Evolutionary conservation across 2,113 vertebrate genomes (phyloP), one percentile per base, ranked within the genome.

Genomic region (Halcyon senegalensis): DNA sequence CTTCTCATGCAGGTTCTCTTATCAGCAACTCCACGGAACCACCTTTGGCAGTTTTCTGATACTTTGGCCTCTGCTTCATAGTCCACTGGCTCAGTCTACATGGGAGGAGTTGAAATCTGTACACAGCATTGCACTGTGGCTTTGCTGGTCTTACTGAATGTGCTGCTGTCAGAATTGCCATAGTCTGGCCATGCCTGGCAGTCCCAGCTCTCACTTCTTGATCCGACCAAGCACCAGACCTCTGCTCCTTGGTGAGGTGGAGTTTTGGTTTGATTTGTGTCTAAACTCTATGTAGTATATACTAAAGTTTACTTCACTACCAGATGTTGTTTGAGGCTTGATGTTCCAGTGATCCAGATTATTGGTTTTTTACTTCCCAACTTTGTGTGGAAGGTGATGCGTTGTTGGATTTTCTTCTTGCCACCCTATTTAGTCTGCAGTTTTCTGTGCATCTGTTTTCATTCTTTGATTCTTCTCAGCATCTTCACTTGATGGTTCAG

Each of bases 111-210:
- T 87, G 87, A 75, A 68, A 25, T 84, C 39, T 81, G 23, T 33
- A 1, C 10, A n/a, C 67, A 28, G 1, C n/a, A 46, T 70, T 50
- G 31, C 2, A 0, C 14, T 0, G 0, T 81, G 46, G 39, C 51
- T 81, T 59, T 87, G 75, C 90, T 84, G 84, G n/a, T 76, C 30
- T 56, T 6, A 6, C 53, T 48, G 1, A 0, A 10, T 43, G 33
- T 46, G 43, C 43, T 87, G 27, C 66, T 87, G 46, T 66, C 37
- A 33, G 64, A 0, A 0, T 59, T 21, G 41, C 55, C 10, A 0
- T 63, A 35, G 35, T 63, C 41, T 2, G 2, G 28, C 86, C 3
- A 2, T 60, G 37, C 25, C 16, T 84, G 53, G 7, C 53, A 39
- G 35, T 60, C 69, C 43, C 17, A 33, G 48, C 30, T 4, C 60